These are phyloP conservation scores for Felis chaus DNA, from an alignment of 2,113 vertebrate species.

Conservation along the genomic window DNA sequence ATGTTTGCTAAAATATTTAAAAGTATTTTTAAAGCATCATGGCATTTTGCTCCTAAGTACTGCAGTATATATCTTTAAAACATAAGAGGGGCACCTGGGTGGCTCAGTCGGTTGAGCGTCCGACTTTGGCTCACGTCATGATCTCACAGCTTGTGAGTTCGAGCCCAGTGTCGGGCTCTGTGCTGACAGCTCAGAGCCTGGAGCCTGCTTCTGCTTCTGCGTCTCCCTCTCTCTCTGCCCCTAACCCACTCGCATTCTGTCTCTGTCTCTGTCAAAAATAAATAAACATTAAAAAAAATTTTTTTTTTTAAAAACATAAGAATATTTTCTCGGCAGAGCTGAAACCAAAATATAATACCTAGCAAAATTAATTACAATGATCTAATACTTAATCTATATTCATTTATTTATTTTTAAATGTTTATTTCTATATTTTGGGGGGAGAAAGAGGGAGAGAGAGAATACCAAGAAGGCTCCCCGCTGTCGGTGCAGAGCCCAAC, in stretches of 20 bases:
- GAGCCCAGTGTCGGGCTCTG: neutral
- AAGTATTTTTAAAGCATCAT: neutral
- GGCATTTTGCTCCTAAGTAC: neutral
- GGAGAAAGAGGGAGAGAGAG: no score
- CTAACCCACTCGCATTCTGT: no score
- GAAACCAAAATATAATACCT: neutral
- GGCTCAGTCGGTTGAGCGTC: neutral
- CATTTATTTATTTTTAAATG: neutral
- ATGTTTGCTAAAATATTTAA: slow-evolving; percentile 29
- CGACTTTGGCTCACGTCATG: neutral
- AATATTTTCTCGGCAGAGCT: neutral
- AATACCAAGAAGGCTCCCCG: no score
- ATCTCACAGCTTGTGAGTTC: neutral
- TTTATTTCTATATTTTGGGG: no score
- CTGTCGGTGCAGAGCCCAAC: no score
- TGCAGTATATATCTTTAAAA: neutral
- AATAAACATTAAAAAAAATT: neutral
- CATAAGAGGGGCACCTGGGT: neutral
- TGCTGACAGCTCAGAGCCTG: no score
- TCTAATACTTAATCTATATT: neutral
- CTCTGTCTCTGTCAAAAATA: neutral
- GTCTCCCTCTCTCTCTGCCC: neutral
- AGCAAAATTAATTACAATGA: neutral
- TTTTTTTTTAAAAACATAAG: neutral
- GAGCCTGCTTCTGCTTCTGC: neutral